These are phyloP conservation scores for Scrobipalpa costella DNA, from an alignment of 2,888 invertebrate species.

Conservation along the genomic window DNA sequence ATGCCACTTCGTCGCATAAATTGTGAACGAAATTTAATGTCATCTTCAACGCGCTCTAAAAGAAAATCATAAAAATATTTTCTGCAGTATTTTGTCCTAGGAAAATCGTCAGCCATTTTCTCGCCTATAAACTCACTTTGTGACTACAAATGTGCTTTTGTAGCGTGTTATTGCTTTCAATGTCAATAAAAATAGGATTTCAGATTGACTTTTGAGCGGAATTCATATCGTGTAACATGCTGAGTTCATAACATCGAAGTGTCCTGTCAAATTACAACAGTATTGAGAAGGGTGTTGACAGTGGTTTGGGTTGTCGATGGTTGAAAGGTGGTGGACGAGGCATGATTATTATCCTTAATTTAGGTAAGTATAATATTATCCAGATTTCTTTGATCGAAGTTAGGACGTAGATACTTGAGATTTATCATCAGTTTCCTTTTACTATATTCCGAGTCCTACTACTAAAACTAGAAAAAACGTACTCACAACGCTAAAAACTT, in stretches of 20 bases:
- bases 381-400: too few species aligned
- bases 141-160: conserved; percentile 18
- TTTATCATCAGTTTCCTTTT: too few species aligned
- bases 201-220: conserved; percentile 28
- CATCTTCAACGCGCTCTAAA: background rate
- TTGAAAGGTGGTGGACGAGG: background rate
- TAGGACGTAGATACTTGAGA: too few species aligned
- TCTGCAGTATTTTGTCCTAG: conserved; percentile 5
- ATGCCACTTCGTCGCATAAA: background rate
- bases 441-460: too few species aligned
- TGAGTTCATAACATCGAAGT: conserved; percentile 40
- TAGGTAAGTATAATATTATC: too few species aligned
- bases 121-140: conserved; percentile 9
- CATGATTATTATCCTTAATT: too few species aligned
- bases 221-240: conserved; percentile 40
- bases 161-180: conserved; percentile 3
- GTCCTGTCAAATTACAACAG: conserved; percentile 51
- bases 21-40: conserved; percentile 5
- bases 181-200: background rate
- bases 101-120: conserved; percentile 8
- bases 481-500: too few species aligned
- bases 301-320: background rate
- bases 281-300: conserved; percentile 48
- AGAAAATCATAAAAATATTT: conserved; percentile 2
- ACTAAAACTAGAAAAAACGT: too few species aligned